Evolutionary conservation across 2,888 invertebrate genomes (phyloP).

Genomic region (Apodemia hepburni): DNA sequence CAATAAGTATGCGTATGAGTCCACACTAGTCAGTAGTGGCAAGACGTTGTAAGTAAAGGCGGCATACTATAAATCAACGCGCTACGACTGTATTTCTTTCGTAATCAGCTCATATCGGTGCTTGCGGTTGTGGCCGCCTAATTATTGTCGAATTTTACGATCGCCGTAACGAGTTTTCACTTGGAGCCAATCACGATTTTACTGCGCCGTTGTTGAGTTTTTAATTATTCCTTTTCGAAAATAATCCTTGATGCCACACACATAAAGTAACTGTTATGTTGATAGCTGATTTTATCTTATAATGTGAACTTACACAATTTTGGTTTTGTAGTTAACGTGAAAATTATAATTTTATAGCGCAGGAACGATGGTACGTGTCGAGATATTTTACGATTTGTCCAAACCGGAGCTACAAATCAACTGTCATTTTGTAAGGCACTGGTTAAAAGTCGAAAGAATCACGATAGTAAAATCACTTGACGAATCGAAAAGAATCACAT

Average conservation of each 20-base stretch:
- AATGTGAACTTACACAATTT: slow-evolving; percentile 13
- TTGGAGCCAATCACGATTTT: slow-evolving; percentile 77
- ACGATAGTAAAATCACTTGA: neutral
- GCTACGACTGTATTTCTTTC: slow-evolving; percentile 76
- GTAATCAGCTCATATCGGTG: slow-evolving; percentile 77
- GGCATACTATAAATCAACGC: slow-evolving; percentile 65
- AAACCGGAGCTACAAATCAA: slow-evolving; percentile 4
- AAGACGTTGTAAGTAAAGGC: slow-evolving; percentile 53
- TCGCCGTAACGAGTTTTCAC: slow-evolving; percentile 75
- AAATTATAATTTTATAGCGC: slow-evolving; percentile 15
- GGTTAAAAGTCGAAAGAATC: neutral
- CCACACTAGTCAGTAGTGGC: slow-evolving; percentile 42
- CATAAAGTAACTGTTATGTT: slow-evolving; percentile 27
- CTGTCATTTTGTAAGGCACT: neutral
- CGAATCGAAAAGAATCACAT: neutral
- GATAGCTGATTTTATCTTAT: slow-evolving; percentile 30
- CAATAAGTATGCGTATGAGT: neutral
- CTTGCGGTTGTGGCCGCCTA: slow-evolving; percentile 72
- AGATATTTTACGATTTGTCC: slow-evolving; percentile 9
- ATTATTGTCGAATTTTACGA: slow-evolving; percentile 79
- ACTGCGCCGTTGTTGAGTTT: slow-evolving; percentile 62
- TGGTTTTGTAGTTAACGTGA: slow-evolving; percentile 13
- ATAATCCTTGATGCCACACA: slow-evolving; percentile 31
- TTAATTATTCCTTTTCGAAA: slow-evolving; percentile 54
- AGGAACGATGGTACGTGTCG: neutral